Evolutionary conservation across 2,113 vertebrate genomes (phyloP), one percentile per base, ranked within the genome.

Genomic region (Otus sunia): DNA sequence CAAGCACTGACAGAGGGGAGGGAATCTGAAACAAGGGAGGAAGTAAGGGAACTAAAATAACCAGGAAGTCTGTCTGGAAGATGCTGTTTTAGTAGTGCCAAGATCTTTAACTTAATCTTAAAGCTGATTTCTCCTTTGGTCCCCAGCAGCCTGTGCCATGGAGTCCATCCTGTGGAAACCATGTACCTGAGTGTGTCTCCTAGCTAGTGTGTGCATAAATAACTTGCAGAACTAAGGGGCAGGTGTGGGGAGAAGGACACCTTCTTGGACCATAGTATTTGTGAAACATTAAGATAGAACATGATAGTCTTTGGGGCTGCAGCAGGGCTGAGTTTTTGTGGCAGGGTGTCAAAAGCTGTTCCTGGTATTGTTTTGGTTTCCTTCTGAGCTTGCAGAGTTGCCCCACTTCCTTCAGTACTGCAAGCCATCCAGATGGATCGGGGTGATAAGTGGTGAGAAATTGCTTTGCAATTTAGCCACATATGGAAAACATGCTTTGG

Each of bases 311-410:
- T 80, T 0, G 2, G 50, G 26, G 18, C 34, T 74, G 50, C 26
- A 90, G 25, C 18, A 47, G 59, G 55, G 16, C 67, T 88, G 60
- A 17, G 21, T 5, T 88, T 97, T 93, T 59, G 60, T 88, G 75
- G 82, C 13, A 0, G 41, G 14, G 63, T 86, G 68, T 90, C 79
- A 84, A 92, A 93, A 93, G 11, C 27, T 94, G 60, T 93, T 92
- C 79, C 86, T 77, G 32, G 39, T 81, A 90, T 95, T 93, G 72
- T 90, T 95, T 77, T 83, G 10, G 32, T 74, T 97, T 94, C 72
- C 88, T 90, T 88, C 75, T 77, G 47, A 67, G 39, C 10, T 59
- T 90, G 14, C 45, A 69, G 53, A 85, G 41, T 66, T 8, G 0
- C 18, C 20, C 52, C 20, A 29, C 62, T 94, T 94, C 91, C 95